Conservation (phyloP, 2,113 vertebrate genomes). For the Leucosticte australis region DNA sequence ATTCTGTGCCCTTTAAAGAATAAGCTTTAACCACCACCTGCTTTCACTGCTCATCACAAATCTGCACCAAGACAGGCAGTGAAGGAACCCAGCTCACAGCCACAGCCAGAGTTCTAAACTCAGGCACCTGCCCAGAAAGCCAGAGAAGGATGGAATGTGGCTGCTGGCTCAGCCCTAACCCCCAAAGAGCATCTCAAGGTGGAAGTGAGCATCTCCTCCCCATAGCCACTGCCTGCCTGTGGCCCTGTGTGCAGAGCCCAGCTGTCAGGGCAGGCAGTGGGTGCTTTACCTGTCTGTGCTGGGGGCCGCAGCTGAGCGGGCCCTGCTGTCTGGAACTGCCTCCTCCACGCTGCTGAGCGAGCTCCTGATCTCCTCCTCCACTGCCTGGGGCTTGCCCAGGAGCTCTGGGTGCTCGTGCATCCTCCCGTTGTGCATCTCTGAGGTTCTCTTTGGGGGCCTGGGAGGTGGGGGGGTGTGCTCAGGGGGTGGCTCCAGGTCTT, state of each 20-base stretch:
- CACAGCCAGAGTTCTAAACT: fast-evolving
- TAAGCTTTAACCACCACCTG: not conserved
- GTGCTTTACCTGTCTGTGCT: slow-evolving; percentile 53
- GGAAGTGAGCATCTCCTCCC: not conserved
- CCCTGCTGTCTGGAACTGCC: slow-evolving; percentile 43
- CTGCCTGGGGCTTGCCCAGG: slow-evolving; percentile 58
- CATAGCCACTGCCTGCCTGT: fast-evolving
- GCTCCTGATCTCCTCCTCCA: slow-evolving; percentile 20
- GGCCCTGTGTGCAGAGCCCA: not conserved
- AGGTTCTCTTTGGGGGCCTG: slow-evolving; percentile 79
- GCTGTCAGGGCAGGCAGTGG: not conserved
- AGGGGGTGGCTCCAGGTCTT: slow-evolving; percentile 88
- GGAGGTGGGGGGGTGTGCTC: slow-evolving; percentile 88
- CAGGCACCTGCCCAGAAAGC: not conserved
- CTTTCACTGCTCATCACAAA: not conserved
- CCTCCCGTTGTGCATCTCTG: slow-evolving; percentile 79
- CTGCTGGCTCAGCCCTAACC: not conserved
- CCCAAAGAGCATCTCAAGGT: not conserved
- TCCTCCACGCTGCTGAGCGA: not conserved
- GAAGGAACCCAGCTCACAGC: not conserved
- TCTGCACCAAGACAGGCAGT: not conserved
- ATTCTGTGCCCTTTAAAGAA: not conserved
- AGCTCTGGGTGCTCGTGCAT: slow-evolving; percentile 63
- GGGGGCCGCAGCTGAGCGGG: not conserved
- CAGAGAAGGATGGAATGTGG: not conserved